A percentile compares a stretch with the other conserved stretches of the same genome.
These are phyloP conservation scores for Lamellibrachia columna DNA, from an alignment of 2,888 invertebrate species.

Conservation along the genomic window DNA sequence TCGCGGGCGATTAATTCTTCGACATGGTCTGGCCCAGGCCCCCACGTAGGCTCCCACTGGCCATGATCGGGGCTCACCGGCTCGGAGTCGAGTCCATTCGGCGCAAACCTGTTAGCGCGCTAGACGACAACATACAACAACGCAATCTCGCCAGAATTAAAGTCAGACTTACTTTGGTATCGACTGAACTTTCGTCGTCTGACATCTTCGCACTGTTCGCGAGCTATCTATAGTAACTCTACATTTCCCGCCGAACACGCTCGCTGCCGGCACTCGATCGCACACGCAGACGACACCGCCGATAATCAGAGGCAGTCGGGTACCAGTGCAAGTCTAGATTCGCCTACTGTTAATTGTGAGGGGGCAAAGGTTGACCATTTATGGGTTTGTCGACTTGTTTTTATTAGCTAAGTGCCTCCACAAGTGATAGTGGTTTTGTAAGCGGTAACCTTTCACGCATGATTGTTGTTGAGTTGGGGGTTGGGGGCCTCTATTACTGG, in stretches of 20 bases:
- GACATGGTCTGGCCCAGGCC: background rate
- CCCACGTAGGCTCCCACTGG: background rate
- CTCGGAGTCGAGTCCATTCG: background rate
- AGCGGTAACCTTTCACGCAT: too few relatives aligned
- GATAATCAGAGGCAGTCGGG: background rate
- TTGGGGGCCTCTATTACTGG: too few relatives aligned
- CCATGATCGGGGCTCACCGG: background rate
- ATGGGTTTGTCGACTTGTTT: background rate
- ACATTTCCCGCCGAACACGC: background rate
- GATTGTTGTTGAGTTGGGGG: too few relatives aligned
- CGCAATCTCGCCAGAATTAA: conserved; percentile 1
- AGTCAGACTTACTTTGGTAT: background rate
- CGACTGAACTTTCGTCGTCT: background rate
- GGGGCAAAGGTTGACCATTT: background rate
- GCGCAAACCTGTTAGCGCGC: background rate
- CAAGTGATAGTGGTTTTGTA: background rate
- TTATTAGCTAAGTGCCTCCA: background rate
- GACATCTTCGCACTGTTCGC: background rate
- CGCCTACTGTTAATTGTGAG: background rate
- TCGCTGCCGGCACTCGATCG: background rate
- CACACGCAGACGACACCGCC: background rate
- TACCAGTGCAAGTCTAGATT: background rate
- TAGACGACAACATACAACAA: background rate
- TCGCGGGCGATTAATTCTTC: background rate
- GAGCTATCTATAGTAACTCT: background rate